Evolutionary conservation across 1,140 invertebrate species (phyloP).

Genomic region (Globodera rostochiensis): DNA sequence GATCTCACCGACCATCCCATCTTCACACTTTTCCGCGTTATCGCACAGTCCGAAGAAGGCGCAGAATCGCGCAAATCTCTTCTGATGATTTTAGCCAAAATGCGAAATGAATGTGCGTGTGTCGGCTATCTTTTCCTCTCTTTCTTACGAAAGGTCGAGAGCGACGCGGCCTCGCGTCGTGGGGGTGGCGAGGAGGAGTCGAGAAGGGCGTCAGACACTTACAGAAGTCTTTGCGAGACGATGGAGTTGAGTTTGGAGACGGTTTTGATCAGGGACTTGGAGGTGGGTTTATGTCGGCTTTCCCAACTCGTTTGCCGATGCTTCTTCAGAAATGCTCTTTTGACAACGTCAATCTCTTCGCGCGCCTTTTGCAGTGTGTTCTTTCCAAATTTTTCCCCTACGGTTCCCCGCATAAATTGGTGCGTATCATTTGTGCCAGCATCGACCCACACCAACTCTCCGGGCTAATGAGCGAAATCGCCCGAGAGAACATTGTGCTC

Average conservation of each 20-base stretch:
- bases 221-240: conserved; percentile 25
- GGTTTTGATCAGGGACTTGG: conserved; percentile 27
- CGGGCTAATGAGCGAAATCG: conserved; percentile 34
- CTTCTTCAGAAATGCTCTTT: conserved; percentile 33
- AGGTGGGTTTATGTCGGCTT: conserved; percentile 23
- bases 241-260: conserved; percentile 16
- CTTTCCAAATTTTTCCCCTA: conserved; percentile 21
- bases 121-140: conserved; percentile 40
- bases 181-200: neutral
- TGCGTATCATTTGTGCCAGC: conserved; percentile 33
- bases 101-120: conserved; percentile 29
- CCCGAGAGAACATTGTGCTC: conserved; percentile 39
- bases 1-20: conserved; percentile 20
- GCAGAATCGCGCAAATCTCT: conserved; percentile 28
- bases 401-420: conserved; percentile 19
- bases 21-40: conserved; percentile 29
- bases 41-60: conserved; percentile 30
- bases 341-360: conserved; percentile 33
- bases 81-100: conserved; percentile 33
- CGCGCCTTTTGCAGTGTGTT: conserved; percentile 32
- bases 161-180: neutral
- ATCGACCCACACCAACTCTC: conserved; percentile 33
- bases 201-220: conserved; percentile 20
- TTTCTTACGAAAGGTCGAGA: conserved; percentile 23
- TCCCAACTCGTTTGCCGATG: conserved; percentile 8